Conservation (phyloP, 92 coral and sea anemone genomes). For the Scolanthus callimorphus region DNA sequence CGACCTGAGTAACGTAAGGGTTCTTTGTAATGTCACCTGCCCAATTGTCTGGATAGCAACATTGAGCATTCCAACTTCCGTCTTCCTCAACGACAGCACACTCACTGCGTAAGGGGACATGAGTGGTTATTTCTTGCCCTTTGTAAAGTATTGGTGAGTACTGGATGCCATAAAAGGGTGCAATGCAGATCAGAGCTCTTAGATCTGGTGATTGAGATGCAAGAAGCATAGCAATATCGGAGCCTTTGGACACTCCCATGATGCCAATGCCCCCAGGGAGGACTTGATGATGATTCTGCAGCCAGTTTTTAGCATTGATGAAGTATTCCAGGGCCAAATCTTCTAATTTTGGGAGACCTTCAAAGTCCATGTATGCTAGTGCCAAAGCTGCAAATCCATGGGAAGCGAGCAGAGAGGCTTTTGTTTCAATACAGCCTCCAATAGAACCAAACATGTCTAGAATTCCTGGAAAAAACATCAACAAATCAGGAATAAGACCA, state of each 20-base stretch:
- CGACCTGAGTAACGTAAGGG: conserved; percentile 43
- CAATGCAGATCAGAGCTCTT: conserved; percentile 40
- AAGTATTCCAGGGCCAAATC: conserved; percentile 63
- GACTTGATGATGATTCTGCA: conserved; percentile 46
- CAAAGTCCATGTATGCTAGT: conserved; percentile 52
- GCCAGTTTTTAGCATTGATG: conserved; percentile 69
- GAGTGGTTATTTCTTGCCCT: conserved; percentile 19
- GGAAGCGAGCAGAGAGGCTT: conserved; percentile 72
- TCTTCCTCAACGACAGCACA: conserved; percentile 1
- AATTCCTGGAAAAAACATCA: too few relatives aligned
- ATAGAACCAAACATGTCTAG: conserved; percentile 51
- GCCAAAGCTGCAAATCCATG: conserved; percentile 61
- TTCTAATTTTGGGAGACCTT: conserved; percentile 52
- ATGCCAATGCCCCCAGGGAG: conserved; percentile 45
- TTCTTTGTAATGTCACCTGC: conserved; percentile 15
- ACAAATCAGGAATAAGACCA: too few relatives aligned
- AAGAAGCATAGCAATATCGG: conserved; percentile 43
- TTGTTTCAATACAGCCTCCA: conserved; percentile 58
- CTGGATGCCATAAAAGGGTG: conserved; percentile 16
- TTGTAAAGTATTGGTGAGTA: conserved; percentile 7
- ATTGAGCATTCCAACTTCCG: conserved; percentile 1
- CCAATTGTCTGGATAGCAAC: conserved; percentile 8
- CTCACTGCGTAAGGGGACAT: background rate
- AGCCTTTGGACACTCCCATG: conserved; percentile 55
- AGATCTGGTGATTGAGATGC: conserved; percentile 41